Conservation (phyloP, 2,113 vertebrate genomes). For the Vanacampus margaritifer region DNA sequence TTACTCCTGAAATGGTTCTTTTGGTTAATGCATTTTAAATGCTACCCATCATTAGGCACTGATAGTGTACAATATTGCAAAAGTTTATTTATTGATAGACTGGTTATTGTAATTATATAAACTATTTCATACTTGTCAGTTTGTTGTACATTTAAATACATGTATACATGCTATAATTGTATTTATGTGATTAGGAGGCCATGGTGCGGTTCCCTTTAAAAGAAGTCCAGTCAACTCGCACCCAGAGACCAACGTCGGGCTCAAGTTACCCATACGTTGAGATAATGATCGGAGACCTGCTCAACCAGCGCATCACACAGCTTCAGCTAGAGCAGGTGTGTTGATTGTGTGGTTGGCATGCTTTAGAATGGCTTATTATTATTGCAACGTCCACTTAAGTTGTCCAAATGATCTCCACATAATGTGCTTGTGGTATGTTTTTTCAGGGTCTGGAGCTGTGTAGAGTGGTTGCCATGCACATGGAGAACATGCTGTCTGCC, state of each 20-base stretch:
- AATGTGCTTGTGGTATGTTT: constrained; percentile 10
- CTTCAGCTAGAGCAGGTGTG: constrained; percentile 92
- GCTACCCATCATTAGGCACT: background rate
- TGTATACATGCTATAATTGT: background rate
- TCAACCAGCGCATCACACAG: constrained; percentile 83
- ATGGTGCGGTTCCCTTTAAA: constrained; percentile 84
- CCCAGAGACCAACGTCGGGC: constrained; percentile 82
- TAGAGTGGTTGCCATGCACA: constrained; percentile 86
- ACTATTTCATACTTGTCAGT: background rate
- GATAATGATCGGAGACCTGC: constrained; percentile 83
- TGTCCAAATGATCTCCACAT: background rate
- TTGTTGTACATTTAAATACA: background rate
- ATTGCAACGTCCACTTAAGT: background rate
- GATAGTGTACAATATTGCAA: no score
- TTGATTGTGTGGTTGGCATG: constrained; percentile 1
- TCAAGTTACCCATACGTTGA: constrained; percentile 94
- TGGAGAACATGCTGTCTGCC: constrained; percentile 86
- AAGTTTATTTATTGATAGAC: no score
- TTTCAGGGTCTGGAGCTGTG: constrained; percentile 90
- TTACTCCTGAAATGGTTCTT: background rate
- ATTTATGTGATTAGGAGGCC: constrained; percentile 74
- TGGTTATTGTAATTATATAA: background rate
- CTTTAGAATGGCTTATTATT: background rate
- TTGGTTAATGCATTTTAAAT: background rate
- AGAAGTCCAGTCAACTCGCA: constrained; percentile 89